Evolutionary conservation across 2,797 vertebrate species (phyloP).

Genomic region (Falco berigora): DNA sequence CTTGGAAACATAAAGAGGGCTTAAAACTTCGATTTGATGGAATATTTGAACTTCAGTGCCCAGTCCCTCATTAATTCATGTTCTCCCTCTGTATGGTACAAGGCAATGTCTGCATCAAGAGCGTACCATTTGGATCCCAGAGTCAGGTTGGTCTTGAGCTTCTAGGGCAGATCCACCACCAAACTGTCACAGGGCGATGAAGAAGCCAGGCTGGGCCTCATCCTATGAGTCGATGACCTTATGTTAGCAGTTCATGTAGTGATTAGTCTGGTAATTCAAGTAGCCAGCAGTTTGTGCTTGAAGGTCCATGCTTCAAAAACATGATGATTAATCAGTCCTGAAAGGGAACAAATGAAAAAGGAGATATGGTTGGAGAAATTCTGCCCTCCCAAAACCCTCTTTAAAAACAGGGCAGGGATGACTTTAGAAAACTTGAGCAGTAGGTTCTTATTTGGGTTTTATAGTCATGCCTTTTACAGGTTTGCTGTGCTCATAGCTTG

Average conservation of each 20-base stretch:
- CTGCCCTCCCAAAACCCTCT: background rate
- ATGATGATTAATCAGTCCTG: background rate
- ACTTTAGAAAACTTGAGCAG: background rate
- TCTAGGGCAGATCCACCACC: background rate
- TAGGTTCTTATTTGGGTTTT: background rate
- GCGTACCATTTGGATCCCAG: background rate
- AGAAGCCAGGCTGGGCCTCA: background rate
- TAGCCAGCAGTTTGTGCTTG: background rate
- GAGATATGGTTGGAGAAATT: background rate
- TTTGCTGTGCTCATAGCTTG: background rate
- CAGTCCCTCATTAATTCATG: background rate
- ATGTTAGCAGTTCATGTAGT: background rate
- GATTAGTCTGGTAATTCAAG: background rate
- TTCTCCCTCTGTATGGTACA: background rate
- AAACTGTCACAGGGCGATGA: background rate
- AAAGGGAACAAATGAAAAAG: background rate
- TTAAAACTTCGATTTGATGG: background rate
- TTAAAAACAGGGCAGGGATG: background rate
- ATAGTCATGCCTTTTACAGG: background rate
- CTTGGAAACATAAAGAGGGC: background rate
- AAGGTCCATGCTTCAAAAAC: background rate
- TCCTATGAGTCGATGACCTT: background rate
- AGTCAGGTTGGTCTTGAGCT: background rate
- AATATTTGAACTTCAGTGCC: background rate
- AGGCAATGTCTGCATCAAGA: background rate